Evolutionary conservation across 2,797 vertebrate genomes (phyloP).

Genomic region (Aselliscus stoliczkanus): DNA sequence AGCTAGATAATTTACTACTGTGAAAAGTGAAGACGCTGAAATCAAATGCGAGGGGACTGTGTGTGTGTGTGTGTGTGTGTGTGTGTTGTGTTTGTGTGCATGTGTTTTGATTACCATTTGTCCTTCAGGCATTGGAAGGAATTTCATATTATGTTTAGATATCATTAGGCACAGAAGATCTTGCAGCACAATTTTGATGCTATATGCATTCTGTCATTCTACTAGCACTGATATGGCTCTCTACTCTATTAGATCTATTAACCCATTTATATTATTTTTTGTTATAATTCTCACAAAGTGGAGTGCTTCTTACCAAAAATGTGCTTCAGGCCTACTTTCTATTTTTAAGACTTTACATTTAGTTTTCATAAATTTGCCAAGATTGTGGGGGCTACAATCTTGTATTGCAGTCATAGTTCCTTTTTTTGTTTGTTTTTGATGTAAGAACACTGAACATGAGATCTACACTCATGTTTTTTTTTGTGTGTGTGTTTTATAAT

Average conservation of each 20-base stretch:
- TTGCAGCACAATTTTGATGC: not conserved
- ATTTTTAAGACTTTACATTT: not conserved
- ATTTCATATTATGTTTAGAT: not conserved
- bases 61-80: not conserved
- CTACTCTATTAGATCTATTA: not conserved
- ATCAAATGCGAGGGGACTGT: not conserved
- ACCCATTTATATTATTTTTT: not conserved
- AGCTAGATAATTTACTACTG: not conserved
- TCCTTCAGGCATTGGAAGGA: not conserved
- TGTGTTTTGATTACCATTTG: not conserved
- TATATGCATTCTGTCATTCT: not conserved
- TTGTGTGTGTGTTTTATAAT: too few species aligned
- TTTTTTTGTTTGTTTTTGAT: not conserved
- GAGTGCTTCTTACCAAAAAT: not conserved
- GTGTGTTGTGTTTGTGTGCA: not conserved
- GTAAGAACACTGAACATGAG: not conserved
- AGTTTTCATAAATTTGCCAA: not conserved
- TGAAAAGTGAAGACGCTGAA: not conserved
- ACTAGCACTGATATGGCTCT: not conserved
- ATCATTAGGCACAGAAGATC: not conserved
- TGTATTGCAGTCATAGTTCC: not conserved
- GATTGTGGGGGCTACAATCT: too few species aligned
- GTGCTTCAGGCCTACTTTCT: not conserved
- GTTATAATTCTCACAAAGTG: not conserved
- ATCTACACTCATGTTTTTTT: not conserved